Percentiles rank a stretch among this genome's conserved stretches.
Evolutionary conservation across 2,888 invertebrate species (phyloP).

Genomic region (Dryococelus australis): DNA sequence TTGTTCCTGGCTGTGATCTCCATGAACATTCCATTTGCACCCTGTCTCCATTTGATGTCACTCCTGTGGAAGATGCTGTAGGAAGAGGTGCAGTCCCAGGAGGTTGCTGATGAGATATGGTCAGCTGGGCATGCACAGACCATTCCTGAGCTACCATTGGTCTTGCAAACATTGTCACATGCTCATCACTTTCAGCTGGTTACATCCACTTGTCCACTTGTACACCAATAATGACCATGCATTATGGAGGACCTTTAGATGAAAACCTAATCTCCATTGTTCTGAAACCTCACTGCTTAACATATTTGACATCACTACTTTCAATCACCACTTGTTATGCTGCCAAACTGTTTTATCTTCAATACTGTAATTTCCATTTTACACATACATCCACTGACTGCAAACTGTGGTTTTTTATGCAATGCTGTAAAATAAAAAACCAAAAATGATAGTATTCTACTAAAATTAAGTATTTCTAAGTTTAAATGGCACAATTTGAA

Average conservation of each 20-base stretch:
- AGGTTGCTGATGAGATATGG: slow-evolving; percentile 63
- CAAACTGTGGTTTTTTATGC: neutral
- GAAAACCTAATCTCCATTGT: neutral
- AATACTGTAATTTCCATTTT: too few species aligned
- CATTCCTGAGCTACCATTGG: slow-evolving; percentile 64
- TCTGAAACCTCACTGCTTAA: neutral
- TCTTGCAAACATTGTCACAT: slow-evolving; percentile 36
- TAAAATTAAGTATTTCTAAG: too few species aligned
- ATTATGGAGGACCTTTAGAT: neutral
- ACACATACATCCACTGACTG: neutral
- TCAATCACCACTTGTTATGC: neutral
- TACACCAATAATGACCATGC: neutral
- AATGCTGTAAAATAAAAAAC: neutral
- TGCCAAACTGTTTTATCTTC: neutral
- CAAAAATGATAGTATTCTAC: too few species aligned
- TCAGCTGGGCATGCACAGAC: slow-evolving; percentile 74
- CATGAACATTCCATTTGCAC: slow-evolving; percentile 64
- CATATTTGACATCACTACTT: neutral
- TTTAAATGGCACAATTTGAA: too few species aligned
- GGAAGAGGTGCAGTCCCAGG: slow-evolving; percentile 55
- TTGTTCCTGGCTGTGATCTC: slow-evolving; percentile 55
- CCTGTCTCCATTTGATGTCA: slow-evolving; percentile 61
- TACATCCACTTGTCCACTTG: slow-evolving; percentile 17
- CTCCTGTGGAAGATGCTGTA: slow-evolving; percentile 52
- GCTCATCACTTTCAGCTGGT: slow-evolving; percentile 24